phyloP scores from a whole-genome alignment of 1,140 invertebrate genomes.

The Bombus terrestris region DNA sequence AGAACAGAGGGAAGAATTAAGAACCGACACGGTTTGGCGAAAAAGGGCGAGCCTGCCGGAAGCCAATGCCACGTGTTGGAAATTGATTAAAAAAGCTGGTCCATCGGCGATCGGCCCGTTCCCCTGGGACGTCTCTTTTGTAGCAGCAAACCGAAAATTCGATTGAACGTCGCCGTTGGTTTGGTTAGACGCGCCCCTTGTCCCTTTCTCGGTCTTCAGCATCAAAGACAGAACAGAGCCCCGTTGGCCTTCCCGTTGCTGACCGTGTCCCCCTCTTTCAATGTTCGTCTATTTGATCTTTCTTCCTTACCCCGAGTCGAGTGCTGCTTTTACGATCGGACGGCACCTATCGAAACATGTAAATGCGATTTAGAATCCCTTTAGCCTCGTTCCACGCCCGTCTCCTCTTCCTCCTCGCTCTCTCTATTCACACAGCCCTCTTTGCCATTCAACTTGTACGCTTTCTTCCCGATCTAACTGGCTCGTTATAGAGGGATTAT shows the following conservation, averaged over 20 bases:
- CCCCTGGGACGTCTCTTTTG: conserved; percentile 31
- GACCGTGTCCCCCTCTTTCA: conserved; percentile 47
- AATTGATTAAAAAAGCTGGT: conserved; percentile 39
- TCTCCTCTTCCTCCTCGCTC: conserved; percentile 2
- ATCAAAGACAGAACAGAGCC: conserved; percentile 54
- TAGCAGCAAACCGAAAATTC: conserved; percentile 28
- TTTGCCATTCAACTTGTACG: not conserved
- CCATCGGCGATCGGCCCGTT: conserved; percentile 8
- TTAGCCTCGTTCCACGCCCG: conserved; percentile 42
- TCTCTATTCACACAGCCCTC: not conserved
- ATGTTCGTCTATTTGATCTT: conserved; percentile 68
- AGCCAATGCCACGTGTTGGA: conserved; percentile 14
- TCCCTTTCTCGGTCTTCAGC: conserved; percentile 22
- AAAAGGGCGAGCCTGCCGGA: not conserved
- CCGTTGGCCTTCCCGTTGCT: not conserved
- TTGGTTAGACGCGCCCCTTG: not conserved
- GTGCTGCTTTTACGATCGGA: conserved; percentile 67
- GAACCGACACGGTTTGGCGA: not conserved
- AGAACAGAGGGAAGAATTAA: not conserved
- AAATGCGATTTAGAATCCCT: conserved; percentile 69
- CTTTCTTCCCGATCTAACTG: conserved; percentile 21
- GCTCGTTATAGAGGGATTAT: conserved; percentile 42
- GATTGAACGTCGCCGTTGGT: conserved; percentile 23
- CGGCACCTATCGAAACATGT: conserved; percentile 73
- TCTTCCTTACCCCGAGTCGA: conserved; percentile 23